Conservation (phyloP, 37 sponge, comb jelly and placozoan species). For the Petrosia ficiformis region DNA sequence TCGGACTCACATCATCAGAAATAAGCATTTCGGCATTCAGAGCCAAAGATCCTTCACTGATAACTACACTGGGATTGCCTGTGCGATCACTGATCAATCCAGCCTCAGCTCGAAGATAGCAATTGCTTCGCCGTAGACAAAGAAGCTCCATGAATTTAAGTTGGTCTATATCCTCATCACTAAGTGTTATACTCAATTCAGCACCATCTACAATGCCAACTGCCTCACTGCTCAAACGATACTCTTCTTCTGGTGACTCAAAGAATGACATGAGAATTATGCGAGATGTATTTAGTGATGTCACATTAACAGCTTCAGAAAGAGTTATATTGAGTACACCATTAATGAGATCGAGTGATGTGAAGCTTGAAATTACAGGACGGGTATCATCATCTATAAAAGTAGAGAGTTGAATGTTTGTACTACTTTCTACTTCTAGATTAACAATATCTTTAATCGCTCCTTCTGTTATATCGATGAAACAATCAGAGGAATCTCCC, state of each 20-base stretch:
- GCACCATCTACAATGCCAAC: conserved; percentile 33
- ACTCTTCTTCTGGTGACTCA: conserved; percentile 22
- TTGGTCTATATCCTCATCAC: conserved; percentile 55
- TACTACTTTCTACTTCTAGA: conserved; percentile 5
- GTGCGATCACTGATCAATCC: conserved; percentile 53
- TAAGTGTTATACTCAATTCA: conserved; percentile 50
- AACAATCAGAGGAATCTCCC: conserved; percentile 27
- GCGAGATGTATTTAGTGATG: conserved; percentile 50
- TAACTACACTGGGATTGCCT: conserved; percentile 42
- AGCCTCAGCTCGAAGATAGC: conserved; percentile 60
- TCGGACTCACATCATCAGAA: conserved; percentile 52
- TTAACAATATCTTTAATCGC: conserved; percentile 64
- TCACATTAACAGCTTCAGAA: conserved; percentile 57
- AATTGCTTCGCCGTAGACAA: conserved; percentile 73
- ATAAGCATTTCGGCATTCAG: conserved; percentile 48
- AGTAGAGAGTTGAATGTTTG: neutral
- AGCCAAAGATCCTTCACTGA: conserved; percentile 35
- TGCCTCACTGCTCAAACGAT: conserved; percentile 23
- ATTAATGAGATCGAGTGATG: conserved; percentile 55
- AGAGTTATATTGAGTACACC: conserved; percentile 71
- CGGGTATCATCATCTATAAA: conserved; percentile 46
- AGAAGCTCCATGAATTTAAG: conserved; percentile 52
- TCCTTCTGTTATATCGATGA: conserved; percentile 34
- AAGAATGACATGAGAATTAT: conserved; percentile 70
- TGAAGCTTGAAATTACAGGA: conserved; percentile 55